Evolutionary conservation across 2,113 vertebrate species (phyloP).

Genomic region (Callaeas wilsoni): DNA sequence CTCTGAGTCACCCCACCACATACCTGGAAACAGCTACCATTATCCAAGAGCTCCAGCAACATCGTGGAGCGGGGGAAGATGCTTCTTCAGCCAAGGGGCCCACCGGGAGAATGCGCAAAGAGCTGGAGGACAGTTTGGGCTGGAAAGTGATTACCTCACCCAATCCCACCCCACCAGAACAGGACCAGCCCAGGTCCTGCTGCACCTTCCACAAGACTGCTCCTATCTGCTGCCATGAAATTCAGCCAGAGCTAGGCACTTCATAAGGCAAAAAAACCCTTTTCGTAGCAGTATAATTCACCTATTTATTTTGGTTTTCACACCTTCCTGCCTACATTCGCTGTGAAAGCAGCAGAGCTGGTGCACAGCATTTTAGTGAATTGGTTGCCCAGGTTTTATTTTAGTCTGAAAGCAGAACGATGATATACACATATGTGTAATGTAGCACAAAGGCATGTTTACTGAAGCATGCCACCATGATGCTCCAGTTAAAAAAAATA

Average conservation of each 20-base stretch:
- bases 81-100: background rate
- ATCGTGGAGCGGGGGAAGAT: background rate
- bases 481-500: constrained; percentile 52
- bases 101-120: accelerated
- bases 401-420: constrained; percentile 48
- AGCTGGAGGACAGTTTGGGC: background rate
- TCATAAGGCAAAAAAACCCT: accelerated
- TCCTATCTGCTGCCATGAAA: background rate
- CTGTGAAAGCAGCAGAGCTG: constrained; percentile 31
- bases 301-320: constrained; percentile 42
- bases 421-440: constrained; percentile 66
- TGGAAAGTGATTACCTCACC: background rate
- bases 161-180: background rate
- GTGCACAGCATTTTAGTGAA: constrained; percentile 25
- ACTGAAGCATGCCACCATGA: constrained; percentile 59
- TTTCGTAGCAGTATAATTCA: background rate
- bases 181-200: background rate
- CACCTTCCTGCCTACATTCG: constrained; percentile 19
- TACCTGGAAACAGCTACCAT: background rate
- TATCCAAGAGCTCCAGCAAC: background rate
- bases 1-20: accelerated
- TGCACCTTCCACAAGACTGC: background rate
- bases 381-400: constrained; percentile 48
- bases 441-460: constrained; percentile 70
- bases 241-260: background rate